Percentiles rank a stretch among this genome's conserved stretches.
phyloP scores from a whole-genome alignment of 2,888 invertebrate species.

The Saturnia pavonia region DNA sequence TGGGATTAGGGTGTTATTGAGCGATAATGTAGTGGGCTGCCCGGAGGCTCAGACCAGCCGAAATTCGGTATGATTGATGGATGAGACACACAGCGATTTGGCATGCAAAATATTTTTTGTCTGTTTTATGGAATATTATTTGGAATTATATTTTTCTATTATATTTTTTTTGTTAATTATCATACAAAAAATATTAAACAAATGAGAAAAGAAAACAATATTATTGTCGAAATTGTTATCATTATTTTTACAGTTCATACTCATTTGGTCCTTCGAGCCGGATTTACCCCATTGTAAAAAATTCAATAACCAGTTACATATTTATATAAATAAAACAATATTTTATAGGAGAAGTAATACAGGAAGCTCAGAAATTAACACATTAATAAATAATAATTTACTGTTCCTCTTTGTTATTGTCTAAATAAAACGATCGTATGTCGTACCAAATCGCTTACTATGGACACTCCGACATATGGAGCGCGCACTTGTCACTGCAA shows the following conservation, averaged over 20 bases:
- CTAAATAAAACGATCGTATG: constrained; percentile 39
- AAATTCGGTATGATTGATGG: constrained; percentile 30
- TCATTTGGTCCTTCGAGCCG: background rate
- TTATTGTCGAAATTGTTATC: no score
- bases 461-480: constrained; percentile 78
- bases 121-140: background rate
- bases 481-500: constrained; percentile 70
- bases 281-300: background rate
- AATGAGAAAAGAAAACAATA: no score
- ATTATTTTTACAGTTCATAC: no score
- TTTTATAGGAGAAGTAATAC: background rate
- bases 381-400: background rate
- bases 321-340: no score
- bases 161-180: background rate
- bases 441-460: constrained; percentile 52
- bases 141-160: background rate
- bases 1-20: constrained; percentile 73
- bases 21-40: constrained; percentile 64
- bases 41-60: constrained; percentile 26
- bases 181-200: background rate
- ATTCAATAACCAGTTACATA: no score
- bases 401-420: background rate
- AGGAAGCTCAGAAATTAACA: background rate
- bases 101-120: constrained; percentile 6
- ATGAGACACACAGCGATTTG: constrained; percentile 42